These are phyloP conservation scores for Thelaira solivaga DNA, from an alignment of 2,888 invertebrate species.

Conservation along the genomic window DNA sequence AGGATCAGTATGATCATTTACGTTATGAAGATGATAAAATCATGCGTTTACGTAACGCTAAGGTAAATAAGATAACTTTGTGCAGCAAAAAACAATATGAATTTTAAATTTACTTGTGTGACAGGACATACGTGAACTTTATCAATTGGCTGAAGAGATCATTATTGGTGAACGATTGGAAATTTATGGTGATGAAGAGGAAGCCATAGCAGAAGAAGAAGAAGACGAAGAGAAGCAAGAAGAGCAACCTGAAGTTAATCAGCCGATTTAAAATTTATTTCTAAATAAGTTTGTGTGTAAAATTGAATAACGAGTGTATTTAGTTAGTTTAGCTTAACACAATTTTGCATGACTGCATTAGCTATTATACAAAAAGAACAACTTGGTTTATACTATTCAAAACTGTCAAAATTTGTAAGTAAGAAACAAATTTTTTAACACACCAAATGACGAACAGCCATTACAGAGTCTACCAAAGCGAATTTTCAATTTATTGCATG, in stretches of 20 bases:
- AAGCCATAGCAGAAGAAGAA: conserved; percentile 52
- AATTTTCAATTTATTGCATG: too few species aligned
- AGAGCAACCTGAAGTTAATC: background rate
- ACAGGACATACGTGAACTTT: conserved; percentile 81
- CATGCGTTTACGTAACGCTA: conserved; percentile 78
- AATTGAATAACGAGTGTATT: too few species aligned
- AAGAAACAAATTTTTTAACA: too few species aligned
- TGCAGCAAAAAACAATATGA: background rate
- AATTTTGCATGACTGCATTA: too few species aligned
- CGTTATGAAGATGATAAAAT: conserved; percentile 80
- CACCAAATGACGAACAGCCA: too few species aligned
- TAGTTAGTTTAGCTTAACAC: too few species aligned
- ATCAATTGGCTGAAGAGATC: conserved; percentile 80
- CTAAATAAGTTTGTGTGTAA: too few species aligned
- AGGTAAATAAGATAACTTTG: conserved; percentile 77
- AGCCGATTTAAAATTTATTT: too few species aligned
- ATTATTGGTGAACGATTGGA: conserved; percentile 77
- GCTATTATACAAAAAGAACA: too few species aligned
- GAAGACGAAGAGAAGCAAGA: conserved; percentile 60
- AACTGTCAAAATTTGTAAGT: too few species aligned
- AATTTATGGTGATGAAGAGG: conserved; percentile 62
- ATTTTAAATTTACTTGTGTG: background rate
- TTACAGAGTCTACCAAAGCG: too few species aligned
- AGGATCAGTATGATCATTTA: conserved; percentile 78
- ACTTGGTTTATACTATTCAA: too few species aligned